Evolutionary conservation across 2,797 vertebrate genomes (phyloP).

Genomic region (Hozukius guyotensis): DNA sequence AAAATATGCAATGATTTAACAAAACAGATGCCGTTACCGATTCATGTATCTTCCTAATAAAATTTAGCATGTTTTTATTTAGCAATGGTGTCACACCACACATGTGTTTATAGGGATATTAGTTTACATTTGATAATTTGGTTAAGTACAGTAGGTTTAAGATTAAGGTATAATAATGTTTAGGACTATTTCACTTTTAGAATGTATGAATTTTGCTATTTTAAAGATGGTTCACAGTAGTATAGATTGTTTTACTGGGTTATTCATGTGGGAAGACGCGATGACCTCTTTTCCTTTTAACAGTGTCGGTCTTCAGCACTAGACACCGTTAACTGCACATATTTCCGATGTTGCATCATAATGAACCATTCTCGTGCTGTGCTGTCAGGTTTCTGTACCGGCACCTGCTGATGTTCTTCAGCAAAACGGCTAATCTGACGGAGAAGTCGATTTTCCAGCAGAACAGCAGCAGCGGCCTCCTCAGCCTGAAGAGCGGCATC

Average conservation of each 20-base stretch:
- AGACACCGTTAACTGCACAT: background rate
- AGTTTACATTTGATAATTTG: background rate
- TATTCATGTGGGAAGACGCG: background rate
- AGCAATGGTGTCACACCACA: background rate
- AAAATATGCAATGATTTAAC: background rate
- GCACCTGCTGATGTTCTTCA: slow-evolving; percentile 92
- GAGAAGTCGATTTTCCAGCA: slow-evolving; percentile 90
- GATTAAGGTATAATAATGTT: background rate
- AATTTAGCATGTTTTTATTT: background rate
- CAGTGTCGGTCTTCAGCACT: background rate
- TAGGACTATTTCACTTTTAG: background rate
- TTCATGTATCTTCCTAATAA: background rate
- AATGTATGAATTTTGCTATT: background rate
- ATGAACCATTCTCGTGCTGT: background rate
- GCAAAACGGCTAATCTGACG: slow-evolving; percentile 82
- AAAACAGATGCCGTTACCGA: accelerated
- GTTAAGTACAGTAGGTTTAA: background rate
- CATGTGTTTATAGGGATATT: background rate
- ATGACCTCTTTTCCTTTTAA: background rate
- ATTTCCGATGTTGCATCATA: background rate
- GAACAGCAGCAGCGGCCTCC: slow-evolving; percentile 81
- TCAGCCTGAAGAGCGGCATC: slow-evolving; percentile 86
- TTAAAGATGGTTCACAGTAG: background rate
- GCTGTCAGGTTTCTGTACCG: slow-evolving; percentile 92
- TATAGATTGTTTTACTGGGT: background rate